Base-by-base conservation (phyloP, 2,113 vertebrate genomes). In the Enhydra lutris region DNA sequence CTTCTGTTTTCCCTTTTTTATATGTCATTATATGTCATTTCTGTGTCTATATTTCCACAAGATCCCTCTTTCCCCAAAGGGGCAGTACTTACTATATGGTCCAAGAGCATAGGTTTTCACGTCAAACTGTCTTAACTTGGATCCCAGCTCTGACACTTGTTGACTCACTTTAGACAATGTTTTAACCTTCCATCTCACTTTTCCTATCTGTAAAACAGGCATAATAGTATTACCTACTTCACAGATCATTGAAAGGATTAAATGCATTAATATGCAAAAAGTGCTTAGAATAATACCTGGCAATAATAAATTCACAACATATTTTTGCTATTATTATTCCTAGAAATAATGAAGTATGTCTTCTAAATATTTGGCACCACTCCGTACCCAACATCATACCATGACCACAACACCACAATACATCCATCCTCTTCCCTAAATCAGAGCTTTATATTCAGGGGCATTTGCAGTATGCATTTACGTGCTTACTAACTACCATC, bases 311-410 rank as follows among this genome's bases (percentile, higher is more conserved):
- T 85, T 73, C 1, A 79, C 18, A 84, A 71, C 17, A 65, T 59
- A 73, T 59, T 85, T 93, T 84, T 86, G 23, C 10, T 73, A 71
- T 96, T 88, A 95, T 87, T 93, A 91, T 71, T 95, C 36, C 45
- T 81, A 97, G 20, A 89, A 50, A 93, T 11, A 6, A 93, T 69
- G 34, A 95, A 80, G 4, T 55, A 71, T 69, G 9, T 86, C 36
- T 93, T 93, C 34, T 29, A 92, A 83, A 78, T 52, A 94, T 84
- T 93, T 94, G 57, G 47, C 39, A 80, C 55, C 9, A 91, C 8
- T 47, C 29, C 23, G 17, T 88, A 83, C 36, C 14, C 14, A 80
- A 39, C 36, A 59, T 45, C 26, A 23, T 83, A 63, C 14, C 13
- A 73, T 61, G 7, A 84, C 42, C 15, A 65, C 3, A 89, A 39